A percentile compares a stretch with the other conserved stretches of the same genome.
Evolutionary conservation across 2,113 vertebrate species (phyloP).

Genomic region (Aspidoscelis tigris): DNA sequence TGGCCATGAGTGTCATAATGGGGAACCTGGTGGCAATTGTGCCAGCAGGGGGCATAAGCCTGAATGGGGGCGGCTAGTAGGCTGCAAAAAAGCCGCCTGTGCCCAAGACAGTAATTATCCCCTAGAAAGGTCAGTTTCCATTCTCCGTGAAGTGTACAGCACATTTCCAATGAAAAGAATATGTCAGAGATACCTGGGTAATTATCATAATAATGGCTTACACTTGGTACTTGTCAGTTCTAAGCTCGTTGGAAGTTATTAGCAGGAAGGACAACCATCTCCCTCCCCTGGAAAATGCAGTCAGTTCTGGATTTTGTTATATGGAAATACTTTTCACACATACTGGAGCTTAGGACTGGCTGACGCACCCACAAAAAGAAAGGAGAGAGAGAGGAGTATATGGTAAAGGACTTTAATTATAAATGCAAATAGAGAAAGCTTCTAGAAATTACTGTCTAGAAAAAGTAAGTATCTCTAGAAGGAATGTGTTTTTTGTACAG

Average conservation of each 20-base stretch:
- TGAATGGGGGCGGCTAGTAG: accelerated
- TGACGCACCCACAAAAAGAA: background rate
- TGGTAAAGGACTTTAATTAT: too few species aligned
- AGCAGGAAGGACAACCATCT: background rate
- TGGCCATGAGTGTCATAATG: background rate
- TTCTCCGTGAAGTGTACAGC: background rate
- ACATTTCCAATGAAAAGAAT: accelerated
- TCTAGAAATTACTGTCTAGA: too few species aligned
- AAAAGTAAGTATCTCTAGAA: too few species aligned
- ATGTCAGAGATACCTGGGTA: background rate
- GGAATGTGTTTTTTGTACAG: too few species aligned
- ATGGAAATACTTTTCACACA: background rate
- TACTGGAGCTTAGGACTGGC: background rate
- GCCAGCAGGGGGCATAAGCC: background rate
- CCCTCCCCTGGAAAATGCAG: background rate
- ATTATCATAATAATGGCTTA: accelerated
- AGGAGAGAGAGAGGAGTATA: too few species aligned
- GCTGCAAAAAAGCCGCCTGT: background rate
- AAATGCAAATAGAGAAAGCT: too few species aligned
- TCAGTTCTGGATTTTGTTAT: background rate
- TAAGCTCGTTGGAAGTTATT: conserved; percentile 12
- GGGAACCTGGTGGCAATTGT: background rate
- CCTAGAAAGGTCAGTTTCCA: conserved; percentile 23
- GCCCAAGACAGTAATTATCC: background rate
- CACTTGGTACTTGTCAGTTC: background rate